Base-by-base conservation (phyloP, 2,797 vertebrate genomes). In the Hydrolagus colliei region DNA sequence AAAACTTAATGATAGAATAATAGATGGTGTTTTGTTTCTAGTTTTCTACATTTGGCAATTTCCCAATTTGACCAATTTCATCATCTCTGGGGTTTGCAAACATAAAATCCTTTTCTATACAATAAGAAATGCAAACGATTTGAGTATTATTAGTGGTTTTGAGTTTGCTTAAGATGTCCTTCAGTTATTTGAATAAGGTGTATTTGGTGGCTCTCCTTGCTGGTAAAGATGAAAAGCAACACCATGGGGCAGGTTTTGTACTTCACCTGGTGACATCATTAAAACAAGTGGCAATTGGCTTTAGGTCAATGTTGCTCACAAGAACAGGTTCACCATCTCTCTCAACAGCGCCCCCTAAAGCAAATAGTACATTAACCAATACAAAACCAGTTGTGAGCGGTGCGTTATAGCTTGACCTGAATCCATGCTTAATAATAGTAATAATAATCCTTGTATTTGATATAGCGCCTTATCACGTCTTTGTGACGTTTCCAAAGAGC, bases 321-420 rank as follows among this genome's bases (percentile, higher is more conserved):
- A 8, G 35, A 3, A 82, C 32, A 22, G 68, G 27, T 65, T 35
- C 27, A 52, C 14, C 14, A n/a, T 89, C 85, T 86, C 89, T 89
- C 90, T 89, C 90, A 92, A 92, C 89, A 93, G 93, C 91, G 92
- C 92, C 92, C 91, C 90, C 90, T 90, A 88, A 91, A 88, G 92
- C 88, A 88, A 86, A 16, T 22, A 18, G 61, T n/a, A 62, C 77
- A 22, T 67, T 77, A 73, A 68, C 77, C 52, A 76, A 59, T n/a
- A 68, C 14, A 82, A 35, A 32, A 68, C 27, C 41, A 52, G 6
- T 52, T 52, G 2, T 52, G 41, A 52, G 41, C 6, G 41, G 41
- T 52, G 6, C 41, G 6, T 3, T 52, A 52, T 52, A 52, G 41
- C 41, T 52, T 6, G 41, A 52, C 6, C 41, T 52, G 41, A 52